Conservation (phyloP, 1,140 invertebrate genomes). For the Rhagoletis pomonella region DNA sequence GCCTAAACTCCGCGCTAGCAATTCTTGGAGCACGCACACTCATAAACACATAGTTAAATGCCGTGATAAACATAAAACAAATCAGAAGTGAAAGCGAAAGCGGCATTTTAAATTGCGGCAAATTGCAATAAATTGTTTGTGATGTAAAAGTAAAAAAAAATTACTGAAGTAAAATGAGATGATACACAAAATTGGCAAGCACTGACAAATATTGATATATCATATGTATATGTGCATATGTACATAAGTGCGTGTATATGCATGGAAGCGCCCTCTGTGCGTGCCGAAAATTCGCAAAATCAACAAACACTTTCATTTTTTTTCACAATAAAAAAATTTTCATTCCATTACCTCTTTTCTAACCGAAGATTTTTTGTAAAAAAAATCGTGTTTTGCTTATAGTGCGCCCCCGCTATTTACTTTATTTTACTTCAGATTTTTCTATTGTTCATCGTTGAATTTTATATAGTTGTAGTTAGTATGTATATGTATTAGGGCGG, state of each 20-base stretch:
- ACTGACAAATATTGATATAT: neutral
- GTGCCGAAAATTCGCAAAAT: neutral
- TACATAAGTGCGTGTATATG: neutral
- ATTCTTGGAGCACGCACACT: neutral
- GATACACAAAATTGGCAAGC: neutral
- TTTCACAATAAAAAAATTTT: no score
- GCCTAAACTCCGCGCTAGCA: no score
- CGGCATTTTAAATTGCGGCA: constrained; percentile 22
- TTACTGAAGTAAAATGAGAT: neutral
- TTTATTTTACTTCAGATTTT: constrained; percentile 21
- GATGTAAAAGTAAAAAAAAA: neutral
- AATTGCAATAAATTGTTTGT: constrained; percentile 22
- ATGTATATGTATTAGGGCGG: no score
- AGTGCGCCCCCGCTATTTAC: neutral
- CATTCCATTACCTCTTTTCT: no score
- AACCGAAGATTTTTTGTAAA: no score
- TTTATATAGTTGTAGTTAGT: neutral
- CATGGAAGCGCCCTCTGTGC: neutral
- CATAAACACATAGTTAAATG: constrained; percentile 5
- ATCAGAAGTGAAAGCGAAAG: neutral
- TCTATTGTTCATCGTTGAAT: neutral
- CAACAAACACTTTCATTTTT: constrained; percentile 12
- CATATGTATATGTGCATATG: no score
- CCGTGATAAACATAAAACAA: constrained; percentile 26
- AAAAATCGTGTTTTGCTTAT: neutral